Conservation (phyloP, 2,888 invertebrate genomes). For the Xanthia icteritia region DNA sequence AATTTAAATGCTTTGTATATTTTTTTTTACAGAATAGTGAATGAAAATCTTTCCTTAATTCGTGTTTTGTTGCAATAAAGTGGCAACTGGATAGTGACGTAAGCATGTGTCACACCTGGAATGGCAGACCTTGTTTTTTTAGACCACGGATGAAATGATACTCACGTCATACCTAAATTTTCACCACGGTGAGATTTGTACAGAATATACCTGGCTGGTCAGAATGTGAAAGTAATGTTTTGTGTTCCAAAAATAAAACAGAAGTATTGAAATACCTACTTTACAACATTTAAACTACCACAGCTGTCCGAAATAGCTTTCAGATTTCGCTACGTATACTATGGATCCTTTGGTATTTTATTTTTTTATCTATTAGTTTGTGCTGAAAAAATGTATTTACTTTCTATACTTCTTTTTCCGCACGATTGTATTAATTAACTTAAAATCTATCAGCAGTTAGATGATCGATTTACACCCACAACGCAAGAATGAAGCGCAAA, state of each 20-base stretch:
- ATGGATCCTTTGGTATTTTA: too few relatives aligned
- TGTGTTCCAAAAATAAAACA: not conserved
- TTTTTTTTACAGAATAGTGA: too few relatives aligned
- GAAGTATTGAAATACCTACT: not conserved
- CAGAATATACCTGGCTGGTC: not conserved
- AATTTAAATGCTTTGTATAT: too few relatives aligned
- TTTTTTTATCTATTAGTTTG: not conserved
- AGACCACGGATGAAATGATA: too few relatives aligned
- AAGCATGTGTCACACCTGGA: too few relatives aligned
- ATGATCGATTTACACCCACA: constrained; percentile 12
- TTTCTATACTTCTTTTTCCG: not conserved
- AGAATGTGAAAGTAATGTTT: not conserved
- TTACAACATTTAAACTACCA: not conserved
- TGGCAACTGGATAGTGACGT: too few relatives aligned
- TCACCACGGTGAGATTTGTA: too few relatives aligned
- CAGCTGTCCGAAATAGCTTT: not conserved
- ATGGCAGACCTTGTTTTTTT: too few relatives aligned
- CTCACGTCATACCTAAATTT: too few relatives aligned
- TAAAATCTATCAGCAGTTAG: not conserved
- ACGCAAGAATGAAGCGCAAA: constrained; percentile 25
- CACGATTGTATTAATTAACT: not conserved
- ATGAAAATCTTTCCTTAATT: too few relatives aligned
- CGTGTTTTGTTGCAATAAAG: too few relatives aligned
- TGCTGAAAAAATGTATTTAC: too few relatives aligned
- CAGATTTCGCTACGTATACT: not conserved